phyloP scores from a whole-genome alignment of 2,113 vertebrate genomes.

The Upupa epops region DNA sequence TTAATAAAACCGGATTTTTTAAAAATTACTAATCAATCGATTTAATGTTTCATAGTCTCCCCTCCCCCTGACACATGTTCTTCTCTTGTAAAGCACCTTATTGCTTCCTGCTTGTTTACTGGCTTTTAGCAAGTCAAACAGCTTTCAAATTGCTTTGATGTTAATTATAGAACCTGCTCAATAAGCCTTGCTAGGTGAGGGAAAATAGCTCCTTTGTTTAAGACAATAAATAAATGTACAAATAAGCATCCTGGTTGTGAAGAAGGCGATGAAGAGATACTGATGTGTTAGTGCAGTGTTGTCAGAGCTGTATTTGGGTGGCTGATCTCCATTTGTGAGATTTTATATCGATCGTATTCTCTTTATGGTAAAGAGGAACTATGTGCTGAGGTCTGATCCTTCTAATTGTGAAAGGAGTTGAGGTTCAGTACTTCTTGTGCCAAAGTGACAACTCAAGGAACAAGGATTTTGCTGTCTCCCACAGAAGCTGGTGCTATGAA shows the following conservation, averaged over 20 bases:
- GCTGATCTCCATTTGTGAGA: neutral
- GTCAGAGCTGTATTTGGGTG: conserved; percentile 3
- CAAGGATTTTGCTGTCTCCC: neutral
- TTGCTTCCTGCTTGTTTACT: conserved; percentile 48
- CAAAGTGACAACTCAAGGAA: neutral
- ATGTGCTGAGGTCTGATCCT: neutral
- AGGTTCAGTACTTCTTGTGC: neutral
- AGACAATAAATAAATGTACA: conserved; percentile 42
- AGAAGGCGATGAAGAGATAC: neutral
- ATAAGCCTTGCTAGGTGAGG: conserved; percentile 34
- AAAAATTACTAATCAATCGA: conserved; percentile 36
- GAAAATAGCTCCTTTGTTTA: conserved; percentile 22
- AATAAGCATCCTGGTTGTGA: neutral
- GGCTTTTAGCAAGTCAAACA: conserved; percentile 52
- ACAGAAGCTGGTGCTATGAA: neutral
- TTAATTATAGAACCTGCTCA: conserved; percentile 59
- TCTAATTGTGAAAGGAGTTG: neutral
- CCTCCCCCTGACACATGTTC: conserved; percentile 34
- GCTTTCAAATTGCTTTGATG: conserved; percentile 64
- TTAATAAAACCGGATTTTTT: conserved; percentile 32
- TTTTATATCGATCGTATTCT: neutral
- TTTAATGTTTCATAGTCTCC: conserved; percentile 29
- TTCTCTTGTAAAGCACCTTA: conserved; percentile 45
- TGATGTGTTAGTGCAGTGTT: neutral
- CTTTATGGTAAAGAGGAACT: neutral